phyloP scores from a whole-genome alignment of 1,140 invertebrate species.

The Drosophila kikkawai region DNA sequence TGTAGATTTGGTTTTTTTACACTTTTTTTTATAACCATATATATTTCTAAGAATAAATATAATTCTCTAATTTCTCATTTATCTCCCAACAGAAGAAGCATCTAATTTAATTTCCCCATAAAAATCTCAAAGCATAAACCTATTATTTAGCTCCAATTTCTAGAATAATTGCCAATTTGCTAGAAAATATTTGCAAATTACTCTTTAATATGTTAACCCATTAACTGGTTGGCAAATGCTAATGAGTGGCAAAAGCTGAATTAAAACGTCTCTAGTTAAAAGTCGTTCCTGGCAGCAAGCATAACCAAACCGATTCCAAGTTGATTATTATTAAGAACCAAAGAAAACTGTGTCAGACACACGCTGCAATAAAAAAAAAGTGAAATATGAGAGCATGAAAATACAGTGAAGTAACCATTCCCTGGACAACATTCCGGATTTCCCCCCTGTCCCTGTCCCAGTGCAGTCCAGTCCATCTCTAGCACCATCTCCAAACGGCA shows the following conservation, averaged over 20 bases:
- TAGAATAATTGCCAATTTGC: slow-evolving; percentile 13
- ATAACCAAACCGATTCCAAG: neutral
- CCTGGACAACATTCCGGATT: slow-evolving; percentile 9
- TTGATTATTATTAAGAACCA: slow-evolving; percentile 10
- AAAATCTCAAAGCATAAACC: neutral
- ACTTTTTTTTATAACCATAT: no score
- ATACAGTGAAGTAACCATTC: neutral
- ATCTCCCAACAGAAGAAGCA: neutral
- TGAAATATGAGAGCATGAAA: slow-evolving; percentile 37
- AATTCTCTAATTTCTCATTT: neutral
- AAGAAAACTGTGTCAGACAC: slow-evolving; percentile 39
- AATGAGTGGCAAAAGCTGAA: neutral
- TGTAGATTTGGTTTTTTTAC: no score
- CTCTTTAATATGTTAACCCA: slow-evolving; percentile 2
- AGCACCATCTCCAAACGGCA: neutral
- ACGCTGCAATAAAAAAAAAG: slow-evolving; percentile 9
- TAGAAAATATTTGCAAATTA: slow-evolving; percentile 14
- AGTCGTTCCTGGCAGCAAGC: neutral
- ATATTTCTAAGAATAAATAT: no score
- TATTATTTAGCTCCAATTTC: neutral
- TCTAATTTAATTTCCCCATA: neutral
- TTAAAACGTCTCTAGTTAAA: slow-evolving; percentile 3
- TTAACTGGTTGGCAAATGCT: slow-evolving; percentile 11
- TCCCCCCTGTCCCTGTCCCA: neutral
- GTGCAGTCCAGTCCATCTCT: neutral